phyloP scores from a whole-genome alignment of 2,888 invertebrate species.

The Agrenia bidenticulata region DNA sequence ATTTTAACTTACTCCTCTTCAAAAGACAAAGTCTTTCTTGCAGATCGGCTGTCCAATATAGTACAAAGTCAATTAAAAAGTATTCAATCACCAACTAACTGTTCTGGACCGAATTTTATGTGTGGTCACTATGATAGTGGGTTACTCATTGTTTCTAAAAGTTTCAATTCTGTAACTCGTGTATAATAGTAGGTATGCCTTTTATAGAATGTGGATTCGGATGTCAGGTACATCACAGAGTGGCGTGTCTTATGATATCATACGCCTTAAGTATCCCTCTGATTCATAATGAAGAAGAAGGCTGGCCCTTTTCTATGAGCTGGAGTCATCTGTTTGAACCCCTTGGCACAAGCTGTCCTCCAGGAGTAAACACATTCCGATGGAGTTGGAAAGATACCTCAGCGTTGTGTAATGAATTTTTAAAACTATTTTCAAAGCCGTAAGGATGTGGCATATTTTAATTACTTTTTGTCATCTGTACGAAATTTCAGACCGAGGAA shows the following conservation, averaged over 20 bases:
- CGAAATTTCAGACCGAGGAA: background rate
- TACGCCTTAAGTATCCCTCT: constrained; percentile 29
- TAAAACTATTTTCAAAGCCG: no score
- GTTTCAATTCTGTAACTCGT: background rate
- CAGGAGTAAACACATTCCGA: constrained; percentile 14
- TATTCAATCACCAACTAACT: background rate
- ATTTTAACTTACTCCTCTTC: background rate
- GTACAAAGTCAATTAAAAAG: background rate
- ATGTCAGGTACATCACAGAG: constrained; percentile 37
- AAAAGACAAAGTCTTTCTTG: no score
- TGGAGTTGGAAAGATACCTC: constrained; percentile 18
- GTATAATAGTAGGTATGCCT: background rate
- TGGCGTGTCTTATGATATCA: constrained; percentile 27
- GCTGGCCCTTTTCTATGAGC: constrained; percentile 20
- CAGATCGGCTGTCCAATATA: background rate
- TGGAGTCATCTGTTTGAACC: constrained; percentile 24
- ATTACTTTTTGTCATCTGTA: no score
- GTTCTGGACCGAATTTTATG: background rate
- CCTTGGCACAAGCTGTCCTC: constrained; percentile 27
- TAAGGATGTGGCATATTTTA: no score
- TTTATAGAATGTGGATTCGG: constrained; percentile 33
- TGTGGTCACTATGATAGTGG: background rate
- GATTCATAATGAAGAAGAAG: constrained; percentile 25
- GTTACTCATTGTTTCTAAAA: background rate
- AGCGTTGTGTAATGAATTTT: background rate